These are phyloP conservation scores for Tenrec ecaudatus DNA, from an alignment of 2,113 vertebrate species.

Conservation along the genomic window DNA sequence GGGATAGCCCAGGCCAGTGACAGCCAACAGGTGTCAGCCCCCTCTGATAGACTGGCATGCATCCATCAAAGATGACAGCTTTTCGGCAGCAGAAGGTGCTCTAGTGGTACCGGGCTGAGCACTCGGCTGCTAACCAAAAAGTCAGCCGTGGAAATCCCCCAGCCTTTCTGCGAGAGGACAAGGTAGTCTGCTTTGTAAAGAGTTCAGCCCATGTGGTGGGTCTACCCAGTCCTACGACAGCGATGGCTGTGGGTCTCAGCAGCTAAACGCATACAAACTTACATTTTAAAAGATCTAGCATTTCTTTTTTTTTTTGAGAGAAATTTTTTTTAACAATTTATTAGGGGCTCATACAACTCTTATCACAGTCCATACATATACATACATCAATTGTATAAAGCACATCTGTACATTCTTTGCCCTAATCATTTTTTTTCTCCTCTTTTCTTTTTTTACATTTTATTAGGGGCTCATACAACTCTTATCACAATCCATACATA, in stretches of 20 bases:
- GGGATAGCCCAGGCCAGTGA: neutral
- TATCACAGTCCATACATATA: too few relatives aligned
- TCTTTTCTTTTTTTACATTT: too few relatives aligned
- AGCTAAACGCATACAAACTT: neutral
- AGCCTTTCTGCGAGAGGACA: neutral
- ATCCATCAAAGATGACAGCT: neutral
- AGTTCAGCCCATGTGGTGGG: neutral
- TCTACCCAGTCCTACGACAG: neutral
- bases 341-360: too few relatives aligned
- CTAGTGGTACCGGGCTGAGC: neutral
- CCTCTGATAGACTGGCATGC: neutral
- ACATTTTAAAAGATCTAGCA: neutral
- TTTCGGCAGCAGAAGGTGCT: neutral
- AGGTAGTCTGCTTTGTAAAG: neutral
- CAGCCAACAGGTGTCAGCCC: neutral
- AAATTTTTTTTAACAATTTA: too few relatives aligned
- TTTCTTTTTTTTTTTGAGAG: too few relatives aligned
- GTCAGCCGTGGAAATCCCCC: neutral
- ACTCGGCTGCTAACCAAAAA: neutral
- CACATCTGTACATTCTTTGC: too few relatives aligned
- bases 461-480: too few relatives aligned
- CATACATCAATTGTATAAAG: too few relatives aligned
- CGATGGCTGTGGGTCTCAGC: neutral
- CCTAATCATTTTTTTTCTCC: too few relatives aligned
- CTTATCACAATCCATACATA: too few relatives aligned